Evolutionary conservation across 2,113 vertebrate genomes (phyloP).

Genomic region (Gyps fulvus): DNA sequence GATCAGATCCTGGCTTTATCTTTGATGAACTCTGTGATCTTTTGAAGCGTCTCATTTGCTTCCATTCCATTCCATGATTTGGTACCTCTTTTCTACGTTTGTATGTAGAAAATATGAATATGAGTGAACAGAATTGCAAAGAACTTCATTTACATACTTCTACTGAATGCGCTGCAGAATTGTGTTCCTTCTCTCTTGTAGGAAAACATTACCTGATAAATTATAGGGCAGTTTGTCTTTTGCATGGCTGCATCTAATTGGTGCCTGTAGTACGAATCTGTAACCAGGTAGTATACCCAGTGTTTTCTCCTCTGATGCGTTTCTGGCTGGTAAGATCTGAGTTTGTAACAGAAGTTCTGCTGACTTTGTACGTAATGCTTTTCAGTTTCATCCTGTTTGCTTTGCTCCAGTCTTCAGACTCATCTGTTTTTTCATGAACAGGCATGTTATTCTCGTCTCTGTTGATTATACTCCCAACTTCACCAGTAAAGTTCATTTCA

Average conservation of each 20-base stretch:
- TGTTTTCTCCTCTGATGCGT: background rate
- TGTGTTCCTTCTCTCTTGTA: background rate
- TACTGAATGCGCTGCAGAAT: background rate
- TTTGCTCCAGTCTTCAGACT: background rate
- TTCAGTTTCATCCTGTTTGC: background rate
- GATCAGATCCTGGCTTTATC: background rate
- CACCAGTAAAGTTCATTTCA: background rate
- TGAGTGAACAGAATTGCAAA: background rate
- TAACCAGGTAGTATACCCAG: background rate
- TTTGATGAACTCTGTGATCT: background rate
- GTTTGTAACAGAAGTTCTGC: background rate
- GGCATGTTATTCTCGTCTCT: background rate
- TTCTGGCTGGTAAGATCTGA: background rate
- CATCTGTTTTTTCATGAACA: background rate
- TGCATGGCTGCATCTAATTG: background rate
- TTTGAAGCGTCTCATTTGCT: background rate
- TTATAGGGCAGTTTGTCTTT: background rate
- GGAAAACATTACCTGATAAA: background rate
- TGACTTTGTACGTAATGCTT: background rate
- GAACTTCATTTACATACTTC: background rate
- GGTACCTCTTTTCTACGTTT: background rate
- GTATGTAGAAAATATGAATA: background rate
- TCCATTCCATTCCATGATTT: background rate
- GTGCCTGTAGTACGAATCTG: background rate
- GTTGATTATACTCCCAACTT: background rate